Evolutionary conservation across 2,888 invertebrate genomes (phyloP).

Genomic region (Thumatha senex): DNA sequence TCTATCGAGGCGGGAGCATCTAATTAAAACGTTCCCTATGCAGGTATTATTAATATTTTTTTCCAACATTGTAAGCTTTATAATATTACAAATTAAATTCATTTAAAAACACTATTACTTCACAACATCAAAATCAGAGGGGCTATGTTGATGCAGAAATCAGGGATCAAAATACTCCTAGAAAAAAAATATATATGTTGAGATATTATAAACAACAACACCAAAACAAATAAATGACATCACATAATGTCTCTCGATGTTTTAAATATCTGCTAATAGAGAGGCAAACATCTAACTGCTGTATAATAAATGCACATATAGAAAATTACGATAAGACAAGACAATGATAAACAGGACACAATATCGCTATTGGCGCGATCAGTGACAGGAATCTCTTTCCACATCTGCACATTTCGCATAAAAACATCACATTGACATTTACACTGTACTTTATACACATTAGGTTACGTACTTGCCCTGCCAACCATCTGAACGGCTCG

Average conservation of each 20-base stretch:
- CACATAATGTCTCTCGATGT: conserved; percentile 71
- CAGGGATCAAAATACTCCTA: conserved; percentile 75
- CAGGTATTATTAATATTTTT: conserved; percentile 59
- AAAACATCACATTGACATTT: conserved; percentile 78
- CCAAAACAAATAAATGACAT: conserved; percentile 77
- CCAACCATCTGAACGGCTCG: conserved; percentile 99
- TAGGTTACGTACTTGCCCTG: conserved; percentile 97
- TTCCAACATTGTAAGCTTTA: conserved; percentile 58
- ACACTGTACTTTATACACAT: conserved; percentile 68
- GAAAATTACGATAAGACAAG: conserved; percentile 72
- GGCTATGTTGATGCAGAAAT: conserved; percentile 78
- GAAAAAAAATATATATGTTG: conserved; percentile 56
- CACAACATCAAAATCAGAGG: conserved; percentile 80
- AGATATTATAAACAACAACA: conserved; percentile 72
- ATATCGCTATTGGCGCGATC: conserved; percentile 64
- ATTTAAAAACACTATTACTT: conserved; percentile 64
- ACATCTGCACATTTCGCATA: conserved; percentile 43
- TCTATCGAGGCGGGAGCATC: conserved; percentile 77
- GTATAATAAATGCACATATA: conserved; percentile 79
- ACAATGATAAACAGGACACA: conserved; percentile 78
- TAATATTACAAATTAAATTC: conserved; percentile 61
- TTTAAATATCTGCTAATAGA: conserved; percentile 74
- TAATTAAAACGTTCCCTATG: conserved; percentile 73
- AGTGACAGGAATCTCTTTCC: conserved; percentile 47
- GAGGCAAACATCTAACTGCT: conserved; percentile 81